phyloP scores from a whole-genome alignment of 1,140 invertebrate genomes.

The Dendroctonus ponderosae region DNA sequence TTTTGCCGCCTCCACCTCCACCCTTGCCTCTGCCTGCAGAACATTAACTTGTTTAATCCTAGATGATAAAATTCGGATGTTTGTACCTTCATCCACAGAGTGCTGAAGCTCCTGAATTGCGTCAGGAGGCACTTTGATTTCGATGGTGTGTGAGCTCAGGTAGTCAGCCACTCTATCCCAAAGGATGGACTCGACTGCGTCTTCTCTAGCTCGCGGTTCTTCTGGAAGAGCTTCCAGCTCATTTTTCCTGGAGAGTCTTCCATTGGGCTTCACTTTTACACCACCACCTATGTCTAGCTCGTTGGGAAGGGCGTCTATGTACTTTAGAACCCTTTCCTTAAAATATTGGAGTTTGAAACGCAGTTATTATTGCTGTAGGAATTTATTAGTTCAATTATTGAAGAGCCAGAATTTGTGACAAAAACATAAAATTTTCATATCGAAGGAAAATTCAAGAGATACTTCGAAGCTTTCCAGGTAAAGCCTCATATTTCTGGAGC shows the following conservation, averaged over 20 bases:
- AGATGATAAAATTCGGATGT: not conserved
- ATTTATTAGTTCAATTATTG: too few relatives aligned
- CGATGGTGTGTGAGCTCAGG: constrained; percentile 74
- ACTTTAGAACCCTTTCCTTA: constrained; percentile 67
- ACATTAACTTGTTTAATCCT: not conserved
- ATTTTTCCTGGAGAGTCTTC: constrained; percentile 53
- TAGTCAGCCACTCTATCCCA: constrained; percentile 71
- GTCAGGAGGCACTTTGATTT: constrained; percentile 71
- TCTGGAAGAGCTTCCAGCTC: constrained; percentile 58
- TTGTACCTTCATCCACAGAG: constrained; percentile 60
- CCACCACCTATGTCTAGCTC: constrained; percentile 64
- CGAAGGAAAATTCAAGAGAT: too few relatives aligned
- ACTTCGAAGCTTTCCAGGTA: too few relatives aligned
- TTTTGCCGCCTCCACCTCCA: constrained; percentile 43
- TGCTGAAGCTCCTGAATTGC: constrained; percentile 67
- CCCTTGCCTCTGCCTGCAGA: constrained; percentile 21
- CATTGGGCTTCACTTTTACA: constrained; percentile 62
- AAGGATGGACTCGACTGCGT: constrained; percentile 72
- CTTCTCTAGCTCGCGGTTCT: constrained; percentile 68
- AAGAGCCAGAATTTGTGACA: too few relatives aligned
- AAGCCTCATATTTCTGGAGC: too few relatives aligned
- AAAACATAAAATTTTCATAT: too few relatives aligned
- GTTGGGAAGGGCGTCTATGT: constrained; percentile 61
- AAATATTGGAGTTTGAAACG: too few relatives aligned
- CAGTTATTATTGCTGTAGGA: too few relatives aligned